Percentiles rank a stretch among this genome's conserved stretches.
Evolutionary conservation across 2,888 invertebrate species (phyloP).

Genomic region (Dynastes maya): DNA sequence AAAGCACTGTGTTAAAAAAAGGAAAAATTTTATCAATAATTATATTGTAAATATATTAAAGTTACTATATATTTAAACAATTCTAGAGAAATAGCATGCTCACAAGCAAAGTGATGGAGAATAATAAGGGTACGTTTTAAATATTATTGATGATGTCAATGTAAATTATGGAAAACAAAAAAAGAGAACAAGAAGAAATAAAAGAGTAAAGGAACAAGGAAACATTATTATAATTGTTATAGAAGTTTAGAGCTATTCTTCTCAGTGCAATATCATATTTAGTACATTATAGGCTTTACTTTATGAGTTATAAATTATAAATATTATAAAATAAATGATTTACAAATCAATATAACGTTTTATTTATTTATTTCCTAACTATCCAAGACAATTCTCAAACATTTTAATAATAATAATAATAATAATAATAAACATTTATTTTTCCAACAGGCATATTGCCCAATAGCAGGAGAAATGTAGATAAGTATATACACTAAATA

Average conservation of each 20-base stretch:
- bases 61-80: conserved; percentile 32
- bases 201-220: conserved; percentile 14
- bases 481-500: too few relatives aligned
- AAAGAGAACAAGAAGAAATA: conserved; percentile 28
- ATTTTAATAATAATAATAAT: too few relatives aligned
- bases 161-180: conserved; percentile 40
- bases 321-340: conserved; percentile 54
- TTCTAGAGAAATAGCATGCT: conserved; percentile 59
- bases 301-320: conserved; percentile 54
- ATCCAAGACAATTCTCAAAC: too few relatives aligned
- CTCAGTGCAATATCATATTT: conserved; percentile 61
- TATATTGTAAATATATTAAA: conserved; percentile 49
- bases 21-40: conserved; percentile 38
- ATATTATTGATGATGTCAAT: conserved; percentile 23
- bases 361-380: conserved; percentile 26
- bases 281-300: conserved; percentile 55
- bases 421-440: too few relatives aligned
- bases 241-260: conserved; percentile 58
- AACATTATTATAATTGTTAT: conserved; percentile 52
- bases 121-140: conserved; percentile 21
- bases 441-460: too few relatives aligned
- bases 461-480: too few relatives aligned
- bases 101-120: conserved; percentile 61
- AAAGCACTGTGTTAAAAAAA: conserved; percentile 52
- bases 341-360: conserved; percentile 50